Base-by-base conservation (phyloP, 92 coral and sea anemone genomes). In the Heteractis magnifica region DNA sequence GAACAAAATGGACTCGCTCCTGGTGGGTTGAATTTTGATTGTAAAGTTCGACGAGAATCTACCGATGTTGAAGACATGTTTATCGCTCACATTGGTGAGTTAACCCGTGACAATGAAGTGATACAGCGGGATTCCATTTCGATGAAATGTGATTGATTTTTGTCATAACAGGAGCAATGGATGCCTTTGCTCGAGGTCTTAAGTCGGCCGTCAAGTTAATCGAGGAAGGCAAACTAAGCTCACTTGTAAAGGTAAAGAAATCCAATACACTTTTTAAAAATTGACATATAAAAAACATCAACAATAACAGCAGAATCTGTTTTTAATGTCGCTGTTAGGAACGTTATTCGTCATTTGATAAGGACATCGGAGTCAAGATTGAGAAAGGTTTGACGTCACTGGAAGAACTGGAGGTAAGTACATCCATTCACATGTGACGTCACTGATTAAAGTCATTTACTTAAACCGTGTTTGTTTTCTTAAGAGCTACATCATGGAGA, bases 1-100 rank as follows among this genome's bases (percentile, higher is more conserved):
- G 93, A 93, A 72, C 97, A 93, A 82, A 90, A 92, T 7, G 97
- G 97, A 44, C 75, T 93, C 85, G 88, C 93, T 16, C 97, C 94
- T 1, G 97, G 97, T 20, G 97, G 97, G 0, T 83, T 93, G 52
- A 93, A 93, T 90, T 93, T 93, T 81, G 97, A 93, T 79, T 93
- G 97, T 83, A 93, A 93, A 82, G 93, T 93, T 51, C 92, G 97
- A 76, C 90, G 97, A 72, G 97, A 93, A 81, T 93, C 97, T 19
- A 93, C 94, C 0, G 97, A 93, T 77, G 70, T 89, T 48, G 92
- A 85, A 34, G 97, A 93, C 77, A 93, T 93, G 97, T 93, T 93
- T 59, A 92, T 93, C 12, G 81, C 97, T 44, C 97, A 93, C 56
- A 83, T 93, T 20, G 97, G 97, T 93, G 85, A 72, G 90, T 70